phyloP scores from a whole-genome alignment of 1,140 invertebrate genomes.

The Armadillidium nasatum region DNA sequence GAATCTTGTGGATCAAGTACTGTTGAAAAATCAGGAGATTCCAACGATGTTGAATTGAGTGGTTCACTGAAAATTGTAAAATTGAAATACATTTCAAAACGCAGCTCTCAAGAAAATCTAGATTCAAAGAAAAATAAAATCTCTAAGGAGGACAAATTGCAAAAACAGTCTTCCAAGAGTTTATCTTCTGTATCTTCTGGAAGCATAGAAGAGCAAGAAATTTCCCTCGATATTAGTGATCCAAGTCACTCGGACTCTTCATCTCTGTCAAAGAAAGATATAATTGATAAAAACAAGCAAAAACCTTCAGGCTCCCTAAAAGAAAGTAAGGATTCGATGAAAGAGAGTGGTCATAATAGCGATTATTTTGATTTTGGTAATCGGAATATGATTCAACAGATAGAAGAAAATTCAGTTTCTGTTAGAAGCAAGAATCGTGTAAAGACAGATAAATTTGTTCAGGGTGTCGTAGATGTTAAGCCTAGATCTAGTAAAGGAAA shows the following conservation, averaged over 20 bases:
- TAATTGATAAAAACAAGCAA: neutral
- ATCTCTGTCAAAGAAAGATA: neutral
- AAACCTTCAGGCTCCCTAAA: too few relatives aligned
- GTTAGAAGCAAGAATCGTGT: too few relatives aligned
- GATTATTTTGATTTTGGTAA: too few relatives aligned
- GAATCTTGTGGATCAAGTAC: neutral
- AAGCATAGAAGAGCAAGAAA: neutral
- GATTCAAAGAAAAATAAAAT: neutral
- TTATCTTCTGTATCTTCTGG: neutral
- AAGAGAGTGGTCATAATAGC: too few relatives aligned
- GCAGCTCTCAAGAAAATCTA: neutral
- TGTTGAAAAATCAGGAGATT: neutral
- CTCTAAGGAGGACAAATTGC: neutral
- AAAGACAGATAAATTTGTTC: too few relatives aligned
- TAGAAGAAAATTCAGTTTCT: too few relatives aligned
- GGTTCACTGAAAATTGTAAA: neutral
- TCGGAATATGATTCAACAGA: too few relatives aligned
- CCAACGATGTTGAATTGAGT: neutral
- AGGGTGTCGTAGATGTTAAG: too few relatives aligned
- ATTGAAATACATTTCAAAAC: neutral
- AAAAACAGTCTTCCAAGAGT: neutral
- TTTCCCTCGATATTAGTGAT: neutral
- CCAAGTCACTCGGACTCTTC: neutral
- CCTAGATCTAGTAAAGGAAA: too few relatives aligned
- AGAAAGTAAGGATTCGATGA: too few relatives aligned